Conservation (phyloP, 1,140 invertebrate species). For the Anoplophora glabripennis region DNA sequence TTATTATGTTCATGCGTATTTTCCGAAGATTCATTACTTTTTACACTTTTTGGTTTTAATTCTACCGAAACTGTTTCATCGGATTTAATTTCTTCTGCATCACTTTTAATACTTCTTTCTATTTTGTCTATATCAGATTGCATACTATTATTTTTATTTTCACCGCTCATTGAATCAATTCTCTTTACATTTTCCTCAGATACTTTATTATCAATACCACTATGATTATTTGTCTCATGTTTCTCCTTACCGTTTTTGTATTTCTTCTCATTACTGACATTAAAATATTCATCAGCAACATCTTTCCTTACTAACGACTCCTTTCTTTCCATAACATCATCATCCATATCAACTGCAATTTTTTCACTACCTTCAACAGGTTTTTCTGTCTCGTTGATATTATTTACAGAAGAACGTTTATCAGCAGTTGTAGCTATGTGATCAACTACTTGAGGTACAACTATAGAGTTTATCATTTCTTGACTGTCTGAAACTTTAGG, state of each 20-base stretch:
- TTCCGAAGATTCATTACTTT: neutral
- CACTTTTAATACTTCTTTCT: neutral
- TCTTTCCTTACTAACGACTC: neutral
- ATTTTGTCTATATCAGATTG: neutral
- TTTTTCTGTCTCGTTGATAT: neutral
- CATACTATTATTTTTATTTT: neutral
- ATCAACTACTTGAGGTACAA: neutral
- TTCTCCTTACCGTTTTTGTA: neutral
- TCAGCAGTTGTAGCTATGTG: neutral
- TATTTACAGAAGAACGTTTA: neutral
- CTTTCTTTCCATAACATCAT: neutral
- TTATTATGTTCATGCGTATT: neutral
- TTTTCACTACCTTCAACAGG: neutral
- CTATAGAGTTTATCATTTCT: neutral
- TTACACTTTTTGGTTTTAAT: neutral
- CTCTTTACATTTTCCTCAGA: neutral
- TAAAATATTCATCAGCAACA: neutral
- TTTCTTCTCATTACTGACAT: neutral
- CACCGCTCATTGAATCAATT: neutral
- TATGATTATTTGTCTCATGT: neutral
- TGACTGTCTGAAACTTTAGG: neutral
- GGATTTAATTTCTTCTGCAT: neutral
- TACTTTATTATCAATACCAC: neutral
- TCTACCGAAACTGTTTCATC: neutral
- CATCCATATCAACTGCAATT: neutral